Evolutionary conservation across 1,140 invertebrate genomes (phyloP), one percentile per base, ranked within the genome.

Genomic region (Drosophila parabipectinata): DNA sequence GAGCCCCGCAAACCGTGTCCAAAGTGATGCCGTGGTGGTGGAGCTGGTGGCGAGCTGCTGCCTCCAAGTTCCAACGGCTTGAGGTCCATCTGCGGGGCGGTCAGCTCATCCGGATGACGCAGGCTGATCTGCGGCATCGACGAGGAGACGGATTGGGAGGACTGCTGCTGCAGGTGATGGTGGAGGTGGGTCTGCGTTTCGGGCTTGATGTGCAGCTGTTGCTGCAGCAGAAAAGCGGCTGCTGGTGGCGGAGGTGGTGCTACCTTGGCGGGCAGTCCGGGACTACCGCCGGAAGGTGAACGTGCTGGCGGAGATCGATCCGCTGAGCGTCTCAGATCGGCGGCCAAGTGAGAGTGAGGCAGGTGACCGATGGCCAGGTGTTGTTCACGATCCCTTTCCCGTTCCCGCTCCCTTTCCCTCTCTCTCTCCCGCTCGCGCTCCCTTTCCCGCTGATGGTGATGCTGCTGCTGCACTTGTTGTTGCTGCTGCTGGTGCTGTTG

Each of bases 161-260:
- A 45, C 63, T 67, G 63, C 28, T 34, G 52, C 51, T 80, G 77
- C 63, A 77, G 68, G 58, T 58, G 67, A 18, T 91, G 90, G 56
- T 91, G 90, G 57, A 91, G 78, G 59, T 90, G 88, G 52, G 85
- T 85, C 55, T 88, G 83, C 24, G 85, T 82, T 56, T 91, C 90
- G 2, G 79, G 79, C 62, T 91, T 91, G 26, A 91, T 91, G 52
- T 91, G 90, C 53, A 91, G 52, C 41, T 91, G 90, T 53, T 91
- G 87, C 21, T 91, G 90, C 62, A 91, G 44, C 54, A 91, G 66
- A 18, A 88, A 91, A 1, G 90, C 82, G 10, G 90, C 80, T 37
- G 72, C 85, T 4, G 83, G 57, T 9, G 82, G 75, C 7, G 76
- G 61, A 9, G 64, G 81, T 7, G 50, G 85, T 15, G 57, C 66